Conservation (phyloP, 2,113 vertebrate species). For the Nycticorax nycticorax region DNA sequence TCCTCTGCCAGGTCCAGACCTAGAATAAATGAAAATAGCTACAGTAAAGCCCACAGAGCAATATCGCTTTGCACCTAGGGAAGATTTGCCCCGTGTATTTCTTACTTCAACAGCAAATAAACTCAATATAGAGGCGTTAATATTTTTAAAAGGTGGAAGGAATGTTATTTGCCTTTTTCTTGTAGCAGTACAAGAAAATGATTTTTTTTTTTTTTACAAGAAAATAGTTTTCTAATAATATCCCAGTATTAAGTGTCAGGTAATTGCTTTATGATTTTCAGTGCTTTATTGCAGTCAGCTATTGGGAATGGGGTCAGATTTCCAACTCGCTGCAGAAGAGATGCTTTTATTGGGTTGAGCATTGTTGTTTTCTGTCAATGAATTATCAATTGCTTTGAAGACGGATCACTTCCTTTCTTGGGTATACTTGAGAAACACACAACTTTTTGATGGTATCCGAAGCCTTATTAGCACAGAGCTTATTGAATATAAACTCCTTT, state of each 20-base stretch:
- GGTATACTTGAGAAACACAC: neutral
- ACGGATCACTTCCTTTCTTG: slow-evolving; percentile 30
- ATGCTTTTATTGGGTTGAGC: slow-evolving; percentile 34
- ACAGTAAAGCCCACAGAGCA: slow-evolving; percentile 26
- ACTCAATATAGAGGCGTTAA: slow-evolving; percentile 26
- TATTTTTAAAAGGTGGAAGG: slow-evolving; percentile 41
- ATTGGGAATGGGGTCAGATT: slow-evolving; percentile 21
- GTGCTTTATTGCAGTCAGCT: slow-evolving; percentile 27
- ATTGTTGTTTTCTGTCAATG: slow-evolving; percentile 33
- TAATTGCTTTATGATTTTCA: slow-evolving; percentile 41
- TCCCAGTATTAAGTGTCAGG: slow-evolving; percentile 43
- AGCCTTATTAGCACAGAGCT: neutral
- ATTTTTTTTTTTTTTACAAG: neutral
- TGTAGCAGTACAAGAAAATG: neutral
- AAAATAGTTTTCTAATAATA: slow-evolving; percentile 59
- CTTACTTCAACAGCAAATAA: slow-evolving; percentile 56
- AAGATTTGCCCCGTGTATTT: slow-evolving; percentile 42
- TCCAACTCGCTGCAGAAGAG: neutral
- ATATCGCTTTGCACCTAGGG: neutral
- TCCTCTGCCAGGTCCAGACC: neutral
- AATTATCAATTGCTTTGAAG: slow-evolving; percentile 51
- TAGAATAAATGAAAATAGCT: slow-evolving; percentile 44
- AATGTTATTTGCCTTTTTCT: slow-evolving; percentile 38
- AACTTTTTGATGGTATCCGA: slow-evolving; percentile 12
- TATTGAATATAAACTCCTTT: neutral